phyloP scores from a whole-genome alignment of 2,888 invertebrate species.

The Cinara cedri region DNA sequence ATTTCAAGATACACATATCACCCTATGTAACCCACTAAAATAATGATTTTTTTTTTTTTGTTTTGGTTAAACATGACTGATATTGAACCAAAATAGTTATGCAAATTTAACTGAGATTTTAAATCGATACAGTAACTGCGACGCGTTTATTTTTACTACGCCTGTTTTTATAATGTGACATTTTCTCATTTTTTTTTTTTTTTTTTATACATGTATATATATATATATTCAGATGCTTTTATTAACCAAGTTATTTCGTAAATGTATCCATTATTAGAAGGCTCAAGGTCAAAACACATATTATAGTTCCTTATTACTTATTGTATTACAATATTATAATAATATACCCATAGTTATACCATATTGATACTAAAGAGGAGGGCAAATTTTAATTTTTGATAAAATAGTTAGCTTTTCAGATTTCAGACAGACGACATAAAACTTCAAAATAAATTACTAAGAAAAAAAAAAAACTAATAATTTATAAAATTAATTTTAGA shows the following conservation, averaged over 20 bases:
- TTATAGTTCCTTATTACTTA: no score
- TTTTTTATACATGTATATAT: neutral
- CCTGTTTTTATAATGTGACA: neutral
- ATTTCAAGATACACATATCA: no score
- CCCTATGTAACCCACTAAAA: neutral
- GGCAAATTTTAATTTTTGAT: no score
- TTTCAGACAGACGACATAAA: no score
- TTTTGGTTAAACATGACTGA: neutral
- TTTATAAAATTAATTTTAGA: no score
- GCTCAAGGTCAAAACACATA: neutral
- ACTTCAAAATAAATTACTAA: no score
- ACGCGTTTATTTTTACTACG: neutral
- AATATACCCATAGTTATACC: no score
- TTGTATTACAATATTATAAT: no score
- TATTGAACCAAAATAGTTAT: slow-evolving; percentile 10
- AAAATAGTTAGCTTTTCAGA: no score
- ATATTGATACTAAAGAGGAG: no score
- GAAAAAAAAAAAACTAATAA: no score
- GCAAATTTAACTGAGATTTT: neutral
- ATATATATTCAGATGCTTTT: no score
- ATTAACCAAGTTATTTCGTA: neutral
- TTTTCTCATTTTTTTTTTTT: neutral
- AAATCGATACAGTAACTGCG: neutral
- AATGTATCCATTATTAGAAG: neutral
- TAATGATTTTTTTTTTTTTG: neutral